Percentiles rank a stretch among this genome's conserved stretches.
Evolutionary conservation across 2,797 vertebrate genomes (phyloP).

Genomic region (Fratercula arctica): DNA sequence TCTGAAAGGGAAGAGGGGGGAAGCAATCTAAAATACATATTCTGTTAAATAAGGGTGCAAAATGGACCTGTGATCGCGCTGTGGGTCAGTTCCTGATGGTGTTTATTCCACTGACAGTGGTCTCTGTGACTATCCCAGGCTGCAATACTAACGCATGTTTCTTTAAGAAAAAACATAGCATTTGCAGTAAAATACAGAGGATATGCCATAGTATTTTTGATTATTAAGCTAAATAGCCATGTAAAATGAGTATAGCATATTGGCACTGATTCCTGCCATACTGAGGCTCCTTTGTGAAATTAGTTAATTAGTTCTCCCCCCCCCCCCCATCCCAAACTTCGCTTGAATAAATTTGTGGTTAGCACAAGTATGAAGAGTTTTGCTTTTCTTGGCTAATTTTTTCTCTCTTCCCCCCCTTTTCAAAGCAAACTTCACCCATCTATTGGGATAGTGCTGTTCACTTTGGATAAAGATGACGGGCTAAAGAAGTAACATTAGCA

Average conservation of each 20-base stretch:
- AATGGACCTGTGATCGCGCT: neutral
- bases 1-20: neutral
- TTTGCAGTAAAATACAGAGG: neutral
- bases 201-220: neutral
- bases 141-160: neutral
- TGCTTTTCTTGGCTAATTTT: constrained; percentile 30
- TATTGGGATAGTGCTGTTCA: neutral
- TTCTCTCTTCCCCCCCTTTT: neutral
- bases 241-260: constrained; percentile 41
- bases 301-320: constrained; percentile 54
- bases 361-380: constrained; percentile 36
- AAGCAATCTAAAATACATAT: neutral
- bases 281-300: constrained; percentile 58
- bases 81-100: neutral
- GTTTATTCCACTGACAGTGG: neutral
- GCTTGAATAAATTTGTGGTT: constrained; percentile 39
- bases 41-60: neutral
- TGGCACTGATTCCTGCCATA: constrained; percentile 52
- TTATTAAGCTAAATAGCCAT: constrained; percentile 62
- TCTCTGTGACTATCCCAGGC: neutral
- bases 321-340: neutral
- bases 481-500: neutral
- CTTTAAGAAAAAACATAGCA: constrained; percentile 50
- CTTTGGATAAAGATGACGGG: neutral
- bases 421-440: neutral